Conservation (phyloP, 2,888 invertebrate genomes). For the Ametastegia equiseti region DNA sequence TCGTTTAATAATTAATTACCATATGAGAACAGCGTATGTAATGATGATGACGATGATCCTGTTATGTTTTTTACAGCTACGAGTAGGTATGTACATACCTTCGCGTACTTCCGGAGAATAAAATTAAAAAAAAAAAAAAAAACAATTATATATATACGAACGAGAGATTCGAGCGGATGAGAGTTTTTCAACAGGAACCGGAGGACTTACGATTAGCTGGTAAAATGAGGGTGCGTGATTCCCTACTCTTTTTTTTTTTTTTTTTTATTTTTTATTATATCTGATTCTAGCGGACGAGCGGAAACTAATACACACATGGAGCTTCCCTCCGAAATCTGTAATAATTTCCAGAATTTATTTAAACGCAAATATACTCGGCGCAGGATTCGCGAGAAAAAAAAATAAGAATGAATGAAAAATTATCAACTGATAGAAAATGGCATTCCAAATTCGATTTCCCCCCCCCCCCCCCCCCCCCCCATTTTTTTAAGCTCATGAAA, state of each 20-base stretch:
- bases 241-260: neutral
- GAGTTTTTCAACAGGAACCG: slow-evolving; percentile 29
- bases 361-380: neutral
- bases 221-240: neutral
- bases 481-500: neutral
- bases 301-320: neutral
- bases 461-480: too few species aligned
- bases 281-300: neutral
- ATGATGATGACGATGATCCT: neutral
- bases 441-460: neutral
- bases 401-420: too few species aligned
- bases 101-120: neutral
- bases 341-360: too few species aligned
- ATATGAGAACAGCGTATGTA: neutral
- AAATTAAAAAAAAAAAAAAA: too few species aligned
- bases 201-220: slow-evolving; percentile 33
- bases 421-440: neutral
- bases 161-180: neutral
- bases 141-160: too few species aligned
- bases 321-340: neutral
- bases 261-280: neutral
- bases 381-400: neutral
- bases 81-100: neutral
- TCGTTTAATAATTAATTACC: neutral
- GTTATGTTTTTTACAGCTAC: neutral